A percentile compares a stretch with the other conserved stretches of the same genome.
These are phyloP conservation scores for Sylvietta virens DNA, from an alignment of 2,113 vertebrate species.

Conservation along the genomic window DNA sequence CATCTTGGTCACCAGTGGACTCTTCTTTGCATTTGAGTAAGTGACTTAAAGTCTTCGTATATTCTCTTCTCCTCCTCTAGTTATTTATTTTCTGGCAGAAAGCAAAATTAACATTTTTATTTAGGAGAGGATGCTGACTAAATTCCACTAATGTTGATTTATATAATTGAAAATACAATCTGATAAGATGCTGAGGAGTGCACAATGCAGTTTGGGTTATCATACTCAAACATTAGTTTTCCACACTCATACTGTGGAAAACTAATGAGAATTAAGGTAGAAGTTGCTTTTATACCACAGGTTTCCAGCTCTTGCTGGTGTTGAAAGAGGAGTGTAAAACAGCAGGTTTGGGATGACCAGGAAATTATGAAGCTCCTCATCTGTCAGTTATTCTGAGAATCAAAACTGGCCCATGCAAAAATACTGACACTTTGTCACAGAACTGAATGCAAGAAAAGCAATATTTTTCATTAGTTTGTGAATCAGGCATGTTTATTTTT, in stretches of 20 bases:
- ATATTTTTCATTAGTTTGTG: neutral
- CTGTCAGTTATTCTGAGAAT: neutral
- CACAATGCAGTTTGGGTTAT: neutral
- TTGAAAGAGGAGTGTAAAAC: neutral
- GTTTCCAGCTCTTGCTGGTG: neutral
- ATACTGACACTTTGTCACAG: neutral
- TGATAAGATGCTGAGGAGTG: neutral
- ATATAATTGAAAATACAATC: neutral
- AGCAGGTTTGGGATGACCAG: neutral
- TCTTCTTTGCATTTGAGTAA: constrained; percentile 99
- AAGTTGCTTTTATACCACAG: neutral
- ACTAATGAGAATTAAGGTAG: neutral
- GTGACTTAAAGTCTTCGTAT: constrained; percentile 51
- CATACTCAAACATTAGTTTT: too few relatives aligned
- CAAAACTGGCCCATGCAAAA: neutral
- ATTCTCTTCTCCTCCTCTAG: neutral
- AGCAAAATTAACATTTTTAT: neutral
- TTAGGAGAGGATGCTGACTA: neutral
- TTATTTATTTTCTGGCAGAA: neutral
- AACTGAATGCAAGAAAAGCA: neutral
- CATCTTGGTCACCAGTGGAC: constrained; percentile 95
- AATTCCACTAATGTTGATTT: neutral
- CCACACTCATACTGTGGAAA: too few relatives aligned
- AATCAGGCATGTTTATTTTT: neutral
- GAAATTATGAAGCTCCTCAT: neutral